Conservation (phyloP, 2,888 invertebrate genomes). For the Aphidoletes aphidimyza region DNA sequence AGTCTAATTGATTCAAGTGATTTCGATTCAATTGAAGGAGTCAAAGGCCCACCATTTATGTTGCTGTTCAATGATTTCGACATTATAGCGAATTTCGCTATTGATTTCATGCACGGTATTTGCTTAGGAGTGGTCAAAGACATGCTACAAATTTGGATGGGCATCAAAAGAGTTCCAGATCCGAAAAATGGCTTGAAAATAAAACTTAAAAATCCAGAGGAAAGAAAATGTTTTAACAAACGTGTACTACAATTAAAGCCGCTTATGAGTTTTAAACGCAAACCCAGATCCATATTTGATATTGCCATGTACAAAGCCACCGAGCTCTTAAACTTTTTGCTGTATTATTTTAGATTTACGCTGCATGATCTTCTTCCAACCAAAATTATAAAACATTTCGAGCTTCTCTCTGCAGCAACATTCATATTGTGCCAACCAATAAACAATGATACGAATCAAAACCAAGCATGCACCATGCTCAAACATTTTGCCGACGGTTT, state of each 20-base stretch:
- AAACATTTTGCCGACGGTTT: background rate
- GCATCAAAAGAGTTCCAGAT: background rate
- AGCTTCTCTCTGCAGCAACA: background rate
- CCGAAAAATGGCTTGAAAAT: background rate
- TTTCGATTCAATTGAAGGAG: background rate
- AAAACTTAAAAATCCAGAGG: background rate
- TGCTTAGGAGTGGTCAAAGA: background rate
- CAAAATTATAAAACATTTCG: background rate
- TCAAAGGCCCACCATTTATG: background rate
- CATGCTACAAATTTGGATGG: background rate
- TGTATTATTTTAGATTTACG: background rate
- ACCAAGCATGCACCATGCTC: background rate
- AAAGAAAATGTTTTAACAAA: background rate
- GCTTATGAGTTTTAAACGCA: background rate
- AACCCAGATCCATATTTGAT: background rate
- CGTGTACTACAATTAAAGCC: background rate
- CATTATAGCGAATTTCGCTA: background rate
- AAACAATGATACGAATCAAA: background rate
- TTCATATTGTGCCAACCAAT: background rate
- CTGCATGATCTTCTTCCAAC: background rate
- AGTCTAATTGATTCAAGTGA: background rate
- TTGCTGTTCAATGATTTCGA: background rate
- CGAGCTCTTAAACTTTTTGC: background rate
- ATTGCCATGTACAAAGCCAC: background rate
- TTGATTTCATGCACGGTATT: background rate